Base-by-base conservation (phyloP, 2,888 invertebrate species). In the Hirudinaria manillensis region DNA sequence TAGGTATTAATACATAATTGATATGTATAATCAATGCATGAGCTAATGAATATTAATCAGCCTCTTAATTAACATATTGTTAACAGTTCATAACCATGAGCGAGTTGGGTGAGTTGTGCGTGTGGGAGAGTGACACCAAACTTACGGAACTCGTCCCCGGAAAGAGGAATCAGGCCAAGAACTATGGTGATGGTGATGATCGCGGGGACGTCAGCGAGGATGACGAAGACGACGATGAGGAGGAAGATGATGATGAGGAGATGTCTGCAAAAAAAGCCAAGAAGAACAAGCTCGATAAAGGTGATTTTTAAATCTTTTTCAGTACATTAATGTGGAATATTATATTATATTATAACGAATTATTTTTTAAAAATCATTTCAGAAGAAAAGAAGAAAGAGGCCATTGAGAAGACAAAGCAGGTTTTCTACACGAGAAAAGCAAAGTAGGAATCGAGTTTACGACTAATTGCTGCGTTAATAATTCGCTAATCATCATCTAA, bases 61-160 rank as follows among this genome's bases (percentile, higher is more conserved):
- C 10, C 1, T 7, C 13, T 16, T 45, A 45, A 45, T 45, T 45
- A 45, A 45, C 45, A 45, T 45, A 16, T 45, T 45, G n/a, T 21
- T 53, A 53, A 24, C 68, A 76, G 75, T 61, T 76, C 29, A 27
- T 72, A 27, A 55, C 66, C 19, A 55, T 76, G 38, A 75, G 75
- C 36, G 75, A 75, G 53, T 38, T 75, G 85, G 94, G 94, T 0
- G 91, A 91, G 80, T 86, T 93, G 4, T 91, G 90, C 83, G 83
- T 93, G 66, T 97, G 96, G 96, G 91, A 93, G 82, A 92, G 93
- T 80, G 91, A 89, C 80, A 86, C 92, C 73, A 89, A 90, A 76
- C 88, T 90, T 0, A 89, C 90, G 72, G 91, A 90, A 74, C 86
- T 94, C 68, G 85, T 80, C 79, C 77, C 78, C 87, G 85, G 79